Percentiles rank a stretch among this genome's conserved stretches.
These are phyloP conservation scores for Eurypyga helias DNA, from an alignment of 2,113 vertebrate genomes.

Conservation along the genomic window DNA sequence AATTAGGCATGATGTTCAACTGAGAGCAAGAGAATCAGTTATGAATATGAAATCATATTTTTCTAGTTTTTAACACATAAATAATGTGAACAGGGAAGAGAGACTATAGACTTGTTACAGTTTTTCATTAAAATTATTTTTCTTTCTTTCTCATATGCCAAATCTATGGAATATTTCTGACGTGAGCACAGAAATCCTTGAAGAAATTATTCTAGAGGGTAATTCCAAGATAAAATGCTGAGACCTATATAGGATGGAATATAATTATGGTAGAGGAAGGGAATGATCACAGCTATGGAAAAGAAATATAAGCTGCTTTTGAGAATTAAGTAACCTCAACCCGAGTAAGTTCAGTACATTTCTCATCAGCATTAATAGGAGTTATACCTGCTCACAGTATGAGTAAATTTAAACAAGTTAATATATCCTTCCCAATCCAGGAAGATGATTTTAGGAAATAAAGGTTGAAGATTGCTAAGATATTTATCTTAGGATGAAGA, in stretches of 20 bases:
- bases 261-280: constrained; percentile 16
- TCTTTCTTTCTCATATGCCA: background rate
- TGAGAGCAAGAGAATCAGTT: background rate
- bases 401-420: constrained; percentile 35
- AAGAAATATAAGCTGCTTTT: constrained; percentile 49
- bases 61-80: background rate
- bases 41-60: background rate
- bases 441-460: background rate
- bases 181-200: background rate
- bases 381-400: background rate
- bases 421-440: background rate
- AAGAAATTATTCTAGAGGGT: background rate
- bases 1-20: background rate
- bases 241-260: background rate
- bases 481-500: background rate
- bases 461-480: background rate
- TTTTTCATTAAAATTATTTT: background rate
- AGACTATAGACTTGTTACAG: background rate
- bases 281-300: constrained; percentile 26
- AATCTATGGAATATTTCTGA: background rate
- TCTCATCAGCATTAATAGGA: constrained; percentile 33
- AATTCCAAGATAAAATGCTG: constrained; percentile 2
- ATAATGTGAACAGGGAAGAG: background rate
- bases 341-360: constrained; percentile 3
- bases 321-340: constrained; percentile 41